Base-by-base conservation (phyloP, 2,888 invertebrate genomes). In the Clistopyga incitator region DNA sequence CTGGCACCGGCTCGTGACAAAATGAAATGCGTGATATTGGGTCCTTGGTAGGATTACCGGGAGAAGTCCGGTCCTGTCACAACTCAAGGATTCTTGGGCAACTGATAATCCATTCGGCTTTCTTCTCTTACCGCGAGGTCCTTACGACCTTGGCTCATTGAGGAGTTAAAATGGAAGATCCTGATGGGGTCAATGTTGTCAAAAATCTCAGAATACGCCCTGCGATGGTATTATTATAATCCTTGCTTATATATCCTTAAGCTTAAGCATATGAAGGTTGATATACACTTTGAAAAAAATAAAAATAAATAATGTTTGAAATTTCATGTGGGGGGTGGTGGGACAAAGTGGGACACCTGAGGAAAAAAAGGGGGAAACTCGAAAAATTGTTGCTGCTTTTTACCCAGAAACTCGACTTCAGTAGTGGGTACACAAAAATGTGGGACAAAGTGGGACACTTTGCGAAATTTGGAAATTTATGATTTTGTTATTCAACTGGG, bases 41-140 rank as follows among this genome's bases (percentile, higher is more conserved):
- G 71, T 79, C 64, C 61, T 75, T 79, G 52, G 71, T 75, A 54
- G 56, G 75, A 59, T 59, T 64, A 29, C 68, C 54, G 34, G 38
- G 34, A 61, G 38, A 15, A 38, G 34, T 47, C 54, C 64, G 56
- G 83, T 77, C 83, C 83, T 83, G 77, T 77, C 77, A 79, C 80
- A 83, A 83, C 80, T 52, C 45, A 42, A 29, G 20, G 56, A 83
- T 80, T 59, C 80, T 83, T 83, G 83, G 45, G 74, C 61, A 42
- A 71, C 34, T 0, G 45, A 59, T 67, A 56, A 76, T 76, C 61
- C 13, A 78, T 68, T 47, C 11, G 15, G 56, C 42, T 25, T 50
- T 20, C n/a, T 29, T 74, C 59, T 54, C 74, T 25, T 25, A 25
- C 59, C 20, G 71, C 34, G 54, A 65, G 65, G 29, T 54, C 54